Base-by-base conservation (phyloP, 2,113 vertebrate genomes). In the Gallinago jamesoni region DNA sequence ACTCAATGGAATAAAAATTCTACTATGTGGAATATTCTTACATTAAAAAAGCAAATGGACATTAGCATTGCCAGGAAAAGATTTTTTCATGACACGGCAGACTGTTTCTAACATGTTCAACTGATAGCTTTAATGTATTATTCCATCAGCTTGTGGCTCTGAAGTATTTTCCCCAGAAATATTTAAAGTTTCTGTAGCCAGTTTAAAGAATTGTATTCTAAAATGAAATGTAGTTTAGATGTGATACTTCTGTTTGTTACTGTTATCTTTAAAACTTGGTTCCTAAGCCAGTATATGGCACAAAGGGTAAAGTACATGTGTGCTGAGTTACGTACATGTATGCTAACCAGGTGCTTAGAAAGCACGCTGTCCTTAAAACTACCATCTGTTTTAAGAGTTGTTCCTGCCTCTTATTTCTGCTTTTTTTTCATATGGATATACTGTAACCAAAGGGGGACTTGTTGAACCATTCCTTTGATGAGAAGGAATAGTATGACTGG, bases 391-490 rank as follows among this genome's bases (percentile, higher is more conserved):
- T 83, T 39, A 28, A 53, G 37, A 87, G 5, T 9, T 69, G 25
- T 17, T 89, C 35, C 59, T 77, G 45, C 0, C 0, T 76, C 90
- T 76, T 67, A n/a, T 41, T 78, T 75, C 27, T 68, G 7, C 8
- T 21, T 41, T 72, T 72, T 76, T 33, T 35, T 25, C 1, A 1
- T 18, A 18, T 21, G 6, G 23, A 12, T 73, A 33, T 43, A 11
- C 39, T 69, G 6, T 16, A 87, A 39, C 9, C 10, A 64, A 31
- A 78, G 48, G 24, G 5, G 21, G 5, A 53, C 11, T 52, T 59
- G 25, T 14, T 80, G 25, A 66, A 39, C 28, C 0, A 2, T 35
- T 70, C 10, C 11, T 89, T 78, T 91, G 12, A 59, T 0, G 0
- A 60, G 48, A 45, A 77, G 47, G 27, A 59, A 10, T 19, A 64